These are phyloP conservation scores for Sebastes hubbsi DNA, from an alignment of 2,797 vertebrate genomes.

Conservation along the genomic window DNA sequence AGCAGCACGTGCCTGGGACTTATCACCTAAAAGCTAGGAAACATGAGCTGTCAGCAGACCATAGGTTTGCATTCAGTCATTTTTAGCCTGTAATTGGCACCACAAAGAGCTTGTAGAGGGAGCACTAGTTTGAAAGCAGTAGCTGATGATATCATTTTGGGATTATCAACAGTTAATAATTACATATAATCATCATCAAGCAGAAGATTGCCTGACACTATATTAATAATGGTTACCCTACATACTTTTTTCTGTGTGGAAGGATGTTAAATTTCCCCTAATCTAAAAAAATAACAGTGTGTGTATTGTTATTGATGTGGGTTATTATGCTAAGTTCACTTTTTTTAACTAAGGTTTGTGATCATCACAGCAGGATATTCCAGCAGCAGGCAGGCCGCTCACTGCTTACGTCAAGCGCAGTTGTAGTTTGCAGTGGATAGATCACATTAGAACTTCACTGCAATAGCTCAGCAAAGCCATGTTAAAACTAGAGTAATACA, in stretches of 20 bases:
- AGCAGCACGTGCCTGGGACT: slow-evolving; percentile 44
- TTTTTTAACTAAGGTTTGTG: slow-evolving; percentile 39
- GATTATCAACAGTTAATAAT: slow-evolving; percentile 1
- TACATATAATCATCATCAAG: background rate
- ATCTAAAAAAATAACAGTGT: background rate
- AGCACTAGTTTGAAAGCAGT: slow-evolving; percentile 10
- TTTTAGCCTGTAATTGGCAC: slow-evolving; percentile 52
- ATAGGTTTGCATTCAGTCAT: slow-evolving; percentile 41
- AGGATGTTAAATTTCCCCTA: background rate
- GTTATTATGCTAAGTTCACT: slow-evolving; percentile 16
- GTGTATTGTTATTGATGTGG: slow-evolving; percentile 1
- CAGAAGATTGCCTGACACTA: background rate
- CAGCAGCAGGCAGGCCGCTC: slow-evolving; percentile 22
- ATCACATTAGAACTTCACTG: slow-evolving; percentile 73
- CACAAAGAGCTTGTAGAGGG: slow-evolving; percentile 20
- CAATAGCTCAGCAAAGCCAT: slow-evolving; percentile 72
- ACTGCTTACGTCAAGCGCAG: slow-evolving; percentile 23
- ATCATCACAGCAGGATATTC: slow-evolving; percentile 38
- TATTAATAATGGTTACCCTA: background rate
- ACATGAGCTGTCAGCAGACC: slow-evolving; percentile 55
- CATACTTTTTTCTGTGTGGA: background rate
- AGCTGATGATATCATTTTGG: slow-evolving; percentile 22
- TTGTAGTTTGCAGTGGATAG: slow-evolving; percentile 59
- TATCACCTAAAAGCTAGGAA: slow-evolving; percentile 51
- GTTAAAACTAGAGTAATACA: slow-evolving; percentile 83